A percentile compares a stretch with the other conserved stretches of the same genome.
These are phyloP conservation scores for Passer montanus DNA, from an alignment of 2,113 vertebrate species.

Conservation along the genomic window DNA sequence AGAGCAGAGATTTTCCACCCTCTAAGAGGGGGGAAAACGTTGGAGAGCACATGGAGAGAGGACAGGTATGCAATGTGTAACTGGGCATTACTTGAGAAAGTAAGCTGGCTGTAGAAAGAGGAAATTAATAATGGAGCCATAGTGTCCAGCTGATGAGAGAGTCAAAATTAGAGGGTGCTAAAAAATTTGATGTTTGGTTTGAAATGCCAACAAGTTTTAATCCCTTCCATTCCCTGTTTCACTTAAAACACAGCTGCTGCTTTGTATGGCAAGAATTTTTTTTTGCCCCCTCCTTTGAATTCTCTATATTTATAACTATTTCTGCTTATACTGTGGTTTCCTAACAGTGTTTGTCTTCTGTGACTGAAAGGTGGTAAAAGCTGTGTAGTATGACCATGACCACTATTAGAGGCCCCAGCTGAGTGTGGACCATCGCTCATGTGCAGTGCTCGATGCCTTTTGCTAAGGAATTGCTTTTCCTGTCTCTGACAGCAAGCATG, in stretches of 20 bases:
- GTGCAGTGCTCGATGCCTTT: background rate
- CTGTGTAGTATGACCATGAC: background rate
- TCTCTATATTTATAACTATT: background rate
- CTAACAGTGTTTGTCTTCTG: background rate
- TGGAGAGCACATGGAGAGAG: background rate
- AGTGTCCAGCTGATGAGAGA: background rate
- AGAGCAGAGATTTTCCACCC: background rate
- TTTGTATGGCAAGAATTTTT: background rate
- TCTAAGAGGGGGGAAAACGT: background rate
- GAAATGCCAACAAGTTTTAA: background rate
- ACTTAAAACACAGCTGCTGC: background rate
- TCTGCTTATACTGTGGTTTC: background rate
- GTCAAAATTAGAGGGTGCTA: background rate
- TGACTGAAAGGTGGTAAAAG: background rate
- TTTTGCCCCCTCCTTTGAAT: background rate
- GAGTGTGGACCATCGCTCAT: rapidly evolving
- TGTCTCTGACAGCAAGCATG: conserved; percentile 88
- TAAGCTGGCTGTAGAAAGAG: background rate
- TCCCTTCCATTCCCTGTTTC: background rate
- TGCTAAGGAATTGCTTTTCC: background rate
- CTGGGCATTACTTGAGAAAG: background rate
- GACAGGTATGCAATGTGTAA: background rate
- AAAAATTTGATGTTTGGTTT: background rate
- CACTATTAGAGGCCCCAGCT: background rate
- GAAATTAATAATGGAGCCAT: background rate